These are phyloP conservation scores for Channa argus DNA, from an alignment of 2,113 vertebrate genomes.

Conservation along the genomic window DNA sequence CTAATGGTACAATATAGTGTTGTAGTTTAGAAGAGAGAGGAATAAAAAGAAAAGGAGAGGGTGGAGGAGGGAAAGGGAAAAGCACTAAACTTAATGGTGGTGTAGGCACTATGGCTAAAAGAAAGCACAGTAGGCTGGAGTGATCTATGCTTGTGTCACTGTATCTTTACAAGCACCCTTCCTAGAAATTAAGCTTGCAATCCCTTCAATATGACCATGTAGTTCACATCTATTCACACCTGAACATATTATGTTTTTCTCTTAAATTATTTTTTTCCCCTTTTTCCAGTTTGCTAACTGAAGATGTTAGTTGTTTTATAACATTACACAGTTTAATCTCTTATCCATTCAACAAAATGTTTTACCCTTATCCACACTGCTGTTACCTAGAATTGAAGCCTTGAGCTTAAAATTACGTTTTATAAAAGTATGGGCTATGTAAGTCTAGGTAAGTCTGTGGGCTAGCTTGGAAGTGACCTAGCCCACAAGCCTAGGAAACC, in stretches of 20 bases:
- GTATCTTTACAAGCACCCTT: constrained; percentile 55
- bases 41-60: constrained; percentile 45
- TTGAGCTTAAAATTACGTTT: constrained; percentile 26
- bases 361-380: constrained; percentile 44
- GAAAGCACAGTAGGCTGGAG: constrained; percentile 62
- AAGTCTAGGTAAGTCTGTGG: constrained; percentile 4
- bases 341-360: constrained; percentile 54
- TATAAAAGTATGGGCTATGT: constrained; percentile 11
- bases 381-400: constrained; percentile 42
- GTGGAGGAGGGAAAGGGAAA: constrained; percentile 13
- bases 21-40: constrained; percentile 36
- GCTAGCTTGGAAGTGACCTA: constrained; percentile 38
- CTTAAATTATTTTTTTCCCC: background rate
- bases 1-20: constrained; percentile 36
- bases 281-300: constrained; percentile 43
- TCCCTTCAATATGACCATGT: background rate
- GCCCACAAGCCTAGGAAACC: constrained; percentile 37
- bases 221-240: no score
- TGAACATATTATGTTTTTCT: no score
- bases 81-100: constrained; percentile 45
- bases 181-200: constrained; percentile 46
- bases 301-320: constrained; percentile 51
- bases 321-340: background rate
- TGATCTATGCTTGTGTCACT: constrained; percentile 72
- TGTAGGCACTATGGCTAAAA: constrained; percentile 51